Evolutionary conservation across 2,797 vertebrate species (phyloP).

Genomic region (Ceyx erithaca): DNA sequence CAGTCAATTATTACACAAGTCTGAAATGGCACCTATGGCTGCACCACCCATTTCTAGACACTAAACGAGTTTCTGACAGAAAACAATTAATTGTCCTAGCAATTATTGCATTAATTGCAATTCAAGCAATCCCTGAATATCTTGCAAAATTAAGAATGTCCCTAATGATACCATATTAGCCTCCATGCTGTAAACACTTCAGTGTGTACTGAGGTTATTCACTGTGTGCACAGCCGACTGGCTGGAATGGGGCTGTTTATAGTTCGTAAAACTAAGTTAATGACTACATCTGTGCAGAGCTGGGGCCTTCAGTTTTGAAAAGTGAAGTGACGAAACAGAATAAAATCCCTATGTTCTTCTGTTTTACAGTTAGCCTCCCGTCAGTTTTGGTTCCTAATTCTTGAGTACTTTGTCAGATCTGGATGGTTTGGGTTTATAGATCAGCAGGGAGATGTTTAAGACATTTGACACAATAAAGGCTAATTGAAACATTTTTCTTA

Average conservation of each 20-base stretch:
- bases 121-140: background rate
- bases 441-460: constrained; percentile 28
- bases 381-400: background rate
- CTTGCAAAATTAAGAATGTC: background rate
- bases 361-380: background rate
- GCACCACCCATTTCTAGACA: rapidly evolving
- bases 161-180: background rate
- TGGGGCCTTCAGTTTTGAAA: background rate
- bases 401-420: background rate
- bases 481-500: background rate
- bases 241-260: background rate
- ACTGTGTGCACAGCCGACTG: rapidly evolving
- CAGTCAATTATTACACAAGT: rapidly evolving
- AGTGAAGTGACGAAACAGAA: background rate
- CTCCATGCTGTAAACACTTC: background rate
- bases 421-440: background rate
- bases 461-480: background rate
- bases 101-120: background rate
- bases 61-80: background rate
- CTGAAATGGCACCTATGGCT: background rate
- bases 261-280: constrained; percentile 36
- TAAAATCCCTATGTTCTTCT: background rate
- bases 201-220: background rate
- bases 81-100: background rate
- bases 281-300: background rate